Evolutionary conservation across 2,797 vertebrate genomes (phyloP).

Genomic region (Anguilla megastoma): DNA sequence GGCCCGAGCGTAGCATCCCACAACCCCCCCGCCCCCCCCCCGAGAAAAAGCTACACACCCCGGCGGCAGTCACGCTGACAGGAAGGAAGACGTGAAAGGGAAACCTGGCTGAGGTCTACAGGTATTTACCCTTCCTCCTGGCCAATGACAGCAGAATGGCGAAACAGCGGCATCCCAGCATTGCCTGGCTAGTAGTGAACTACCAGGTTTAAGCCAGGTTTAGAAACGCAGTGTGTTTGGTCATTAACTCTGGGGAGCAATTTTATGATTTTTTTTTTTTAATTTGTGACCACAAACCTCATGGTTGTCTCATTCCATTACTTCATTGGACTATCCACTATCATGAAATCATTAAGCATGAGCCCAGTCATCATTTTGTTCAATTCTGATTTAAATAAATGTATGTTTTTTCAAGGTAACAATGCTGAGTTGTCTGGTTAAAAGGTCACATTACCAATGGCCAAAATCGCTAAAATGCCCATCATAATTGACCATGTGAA

Average conservation of each 20-base stretch:
- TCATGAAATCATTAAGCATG: background rate
- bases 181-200: background rate
- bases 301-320: background rate
- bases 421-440: too few relatives aligned
- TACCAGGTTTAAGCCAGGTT: background rate
- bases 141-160: slow-evolving; percentile 9
- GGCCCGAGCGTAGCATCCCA: background rate
- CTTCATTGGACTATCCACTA: too few relatives aligned
- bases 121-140: background rate
- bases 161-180: background rate
- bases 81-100: background rate
- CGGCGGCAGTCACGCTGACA: background rate
- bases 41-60: background rate
- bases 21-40: background rate
- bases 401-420: too few relatives aligned
- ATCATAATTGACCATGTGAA: too few relatives aligned
- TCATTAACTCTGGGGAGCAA: too few relatives aligned
- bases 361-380: too few relatives aligned
- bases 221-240: background rate
- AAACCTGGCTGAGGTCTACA: too few relatives aligned
- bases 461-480: too few relatives aligned
- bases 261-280: too few relatives aligned
- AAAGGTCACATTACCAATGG: too few relatives aligned
- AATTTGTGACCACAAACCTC: background rate
- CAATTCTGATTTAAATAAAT: too few relatives aligned